A percentile compares a stretch with the other conserved stretches of the same genome.
Evolutionary conservation across 1,140 invertebrate genomes (phyloP).

Genomic region (Ephestia elutella): DNA sequence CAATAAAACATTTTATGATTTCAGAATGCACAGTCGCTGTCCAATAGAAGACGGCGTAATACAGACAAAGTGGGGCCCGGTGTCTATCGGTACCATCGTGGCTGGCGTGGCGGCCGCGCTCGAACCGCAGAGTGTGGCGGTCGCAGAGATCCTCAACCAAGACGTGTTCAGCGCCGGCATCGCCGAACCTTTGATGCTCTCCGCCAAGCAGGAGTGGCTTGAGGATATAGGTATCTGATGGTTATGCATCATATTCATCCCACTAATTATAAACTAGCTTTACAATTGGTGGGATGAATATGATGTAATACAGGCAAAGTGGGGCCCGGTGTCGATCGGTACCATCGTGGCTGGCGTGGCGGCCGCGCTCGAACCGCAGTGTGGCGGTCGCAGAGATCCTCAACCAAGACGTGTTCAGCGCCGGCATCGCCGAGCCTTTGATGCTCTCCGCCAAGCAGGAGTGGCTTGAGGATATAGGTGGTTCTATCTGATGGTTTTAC

Average conservation of each 20-base stretch:
- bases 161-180: slow-evolving; percentile 53
- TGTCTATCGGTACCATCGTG: slow-evolving; percentile 76
- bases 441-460: slow-evolving; percentile 42
- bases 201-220: slow-evolving; percentile 55
- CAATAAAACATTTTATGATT: slow-evolving; percentile 4
- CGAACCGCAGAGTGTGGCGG: slow-evolving; percentile 71
- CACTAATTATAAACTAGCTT: no score
- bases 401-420: slow-evolving; percentile 47
- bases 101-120: slow-evolving; percentile 75
- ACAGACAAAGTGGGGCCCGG: slow-evolving; percentile 74
- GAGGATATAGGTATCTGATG: slow-evolving; percentile 31
- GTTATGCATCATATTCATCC: no score
- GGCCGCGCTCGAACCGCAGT: slow-evolving; percentile 75
- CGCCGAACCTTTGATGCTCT: slow-evolving; percentile 43
- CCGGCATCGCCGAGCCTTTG: slow-evolving; percentile 49
- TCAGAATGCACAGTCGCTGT: slow-evolving; percentile 68
- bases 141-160: slow-evolving; percentile 53
- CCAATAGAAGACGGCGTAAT: slow-evolving; percentile 77
- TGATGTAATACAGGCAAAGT: slow-evolving; percentile 75
- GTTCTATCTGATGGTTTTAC: no score
- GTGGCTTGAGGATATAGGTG: slow-evolving; percentile 52
- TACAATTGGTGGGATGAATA: no score
- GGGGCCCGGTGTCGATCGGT: slow-evolving; percentile 75
- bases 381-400: slow-evolving; percentile 61
- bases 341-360: slow-evolving; percentile 76